A percentile compares a stretch with the other conserved stretches of the same genome.
These are phyloP conservation scores for Falco columbarius DNA, from an alignment of 2,797 vertebrate genomes.

Conservation along the genomic window DNA sequence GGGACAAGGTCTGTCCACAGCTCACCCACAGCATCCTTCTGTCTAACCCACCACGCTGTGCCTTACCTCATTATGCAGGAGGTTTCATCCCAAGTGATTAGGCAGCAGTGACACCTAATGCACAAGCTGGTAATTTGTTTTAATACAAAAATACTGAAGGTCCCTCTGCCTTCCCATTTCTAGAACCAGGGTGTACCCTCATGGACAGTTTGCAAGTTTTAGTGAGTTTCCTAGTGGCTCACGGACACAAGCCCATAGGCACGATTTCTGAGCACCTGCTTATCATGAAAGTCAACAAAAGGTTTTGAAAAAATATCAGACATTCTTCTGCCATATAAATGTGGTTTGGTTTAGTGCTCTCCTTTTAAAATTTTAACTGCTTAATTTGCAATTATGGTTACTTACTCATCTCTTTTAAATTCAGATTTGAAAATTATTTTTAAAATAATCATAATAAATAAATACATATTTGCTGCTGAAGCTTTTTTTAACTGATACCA, in stretches of 20 bases:
- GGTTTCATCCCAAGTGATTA: not conserved
- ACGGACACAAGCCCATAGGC: not conserved
- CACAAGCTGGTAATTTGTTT: not conserved
- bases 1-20: not conserved
- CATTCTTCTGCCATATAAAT: not conserved
- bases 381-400: not conserved
- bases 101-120: constrained; percentile 63
- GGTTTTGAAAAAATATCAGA: not conserved
- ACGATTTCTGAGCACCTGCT: not conserved
- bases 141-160: not conserved
- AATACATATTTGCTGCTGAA: not conserved
- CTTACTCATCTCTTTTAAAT: not conserved
- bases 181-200: not conserved
- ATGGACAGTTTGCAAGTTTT: not conserved
- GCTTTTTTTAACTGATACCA: not conserved
- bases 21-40: not conserved
- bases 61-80: not conserved
- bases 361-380: not conserved
- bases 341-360: not conserved
- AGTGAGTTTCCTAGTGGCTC: not conserved
- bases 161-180: not conserved
- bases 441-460: not conserved
- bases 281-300: not conserved
- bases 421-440: not conserved
- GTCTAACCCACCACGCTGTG: fast-evolving